phyloP scores from a whole-genome alignment of 2,113 vertebrate species.

The Merops nubicus region DNA sequence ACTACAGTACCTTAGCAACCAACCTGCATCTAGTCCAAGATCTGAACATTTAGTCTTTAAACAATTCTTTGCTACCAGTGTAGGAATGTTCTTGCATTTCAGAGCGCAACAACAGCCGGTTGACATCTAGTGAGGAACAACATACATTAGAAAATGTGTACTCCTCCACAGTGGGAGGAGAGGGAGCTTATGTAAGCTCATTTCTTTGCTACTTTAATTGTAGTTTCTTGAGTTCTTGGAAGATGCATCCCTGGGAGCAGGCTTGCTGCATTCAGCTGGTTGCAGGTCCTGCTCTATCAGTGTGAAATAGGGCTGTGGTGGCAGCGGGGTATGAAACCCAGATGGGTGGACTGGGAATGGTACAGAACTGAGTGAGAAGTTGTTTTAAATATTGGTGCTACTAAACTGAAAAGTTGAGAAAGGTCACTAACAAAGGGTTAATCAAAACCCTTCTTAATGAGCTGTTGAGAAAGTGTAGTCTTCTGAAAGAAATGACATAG shows the following conservation, averaged over 20 bases:
- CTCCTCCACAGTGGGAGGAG: neutral
- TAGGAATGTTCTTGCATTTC: neutral
- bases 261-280: neutral
- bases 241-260: neutral
- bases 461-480: neutral
- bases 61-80: neutral
- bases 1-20: conserved; percentile 56
- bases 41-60: neutral
- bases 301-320: neutral
- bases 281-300: neutral
- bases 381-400: neutral
- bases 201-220: neutral
- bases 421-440: neutral
- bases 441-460: neutral
- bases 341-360: neutral
- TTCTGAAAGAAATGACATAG: neutral
- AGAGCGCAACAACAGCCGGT: neutral
- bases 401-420: neutral
- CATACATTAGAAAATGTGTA: neutral
- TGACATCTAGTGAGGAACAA: conserved; percentile 2
- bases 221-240: neutral
- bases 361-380: neutral
- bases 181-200: neutral
- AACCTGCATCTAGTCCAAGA: neutral
- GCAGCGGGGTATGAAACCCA: neutral